These are phyloP conservation scores for Nemopilema nomurai DNA, from an alignment of 30 jellyfish, hydroid and myxozoan species.

Conservation along the genomic window DNA sequence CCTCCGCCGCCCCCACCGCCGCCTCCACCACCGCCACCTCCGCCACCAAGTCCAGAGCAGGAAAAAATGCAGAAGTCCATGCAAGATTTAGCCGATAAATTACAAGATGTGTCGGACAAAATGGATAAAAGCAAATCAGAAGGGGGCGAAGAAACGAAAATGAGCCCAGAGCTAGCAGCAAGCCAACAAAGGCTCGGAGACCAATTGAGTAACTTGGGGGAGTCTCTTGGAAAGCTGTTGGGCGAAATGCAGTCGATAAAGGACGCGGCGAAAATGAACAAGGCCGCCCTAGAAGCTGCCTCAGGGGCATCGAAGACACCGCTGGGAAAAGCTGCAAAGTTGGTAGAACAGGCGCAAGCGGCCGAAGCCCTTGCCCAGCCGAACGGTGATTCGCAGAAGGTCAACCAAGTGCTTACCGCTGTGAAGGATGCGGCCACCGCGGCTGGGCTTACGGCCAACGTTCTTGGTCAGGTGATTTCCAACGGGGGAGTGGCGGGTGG, in stretches of 20 bases:
- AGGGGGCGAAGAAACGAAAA: constrained; percentile 52
- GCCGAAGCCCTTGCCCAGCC: constrained; percentile 55
- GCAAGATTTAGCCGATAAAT: constrained; percentile 80
- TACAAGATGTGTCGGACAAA: constrained; percentile 88
- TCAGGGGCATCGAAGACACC: constrained; percentile 73
- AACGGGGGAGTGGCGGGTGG: constrained; percentile 25
- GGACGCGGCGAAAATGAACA: constrained; percentile 68
- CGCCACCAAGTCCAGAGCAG: constrained; percentile 66
- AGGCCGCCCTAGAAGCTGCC: constrained; percentile 77
- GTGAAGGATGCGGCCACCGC: constrained; percentile 89
- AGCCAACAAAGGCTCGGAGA: constrained; percentile 63
- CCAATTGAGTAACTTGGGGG: constrained; percentile 73
- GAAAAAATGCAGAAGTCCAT: constrained; percentile 82
- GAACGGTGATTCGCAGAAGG: constrained; percentile 80
- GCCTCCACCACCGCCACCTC: constrained; percentile 51
- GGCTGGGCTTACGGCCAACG: constrained; percentile 76
- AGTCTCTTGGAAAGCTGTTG: constrained; percentile 73
- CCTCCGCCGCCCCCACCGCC: constrained; percentile 64
- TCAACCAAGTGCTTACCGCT: constrained; percentile 86
- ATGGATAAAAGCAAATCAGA: constrained; percentile 58
- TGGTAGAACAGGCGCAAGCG: constrained; percentile 57
- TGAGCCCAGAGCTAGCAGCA: constrained; percentile 76
- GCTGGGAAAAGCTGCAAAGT: constrained; percentile 54
- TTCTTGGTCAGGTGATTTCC: constrained; percentile 59
- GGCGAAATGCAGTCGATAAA: constrained; percentile 85